A percentile compares a stretch with the other conserved stretches of the same genome.
phyloP scores from a whole-genome alignment of 2,113 vertebrate genomes.

The Leptocoma aspasia region DNA sequence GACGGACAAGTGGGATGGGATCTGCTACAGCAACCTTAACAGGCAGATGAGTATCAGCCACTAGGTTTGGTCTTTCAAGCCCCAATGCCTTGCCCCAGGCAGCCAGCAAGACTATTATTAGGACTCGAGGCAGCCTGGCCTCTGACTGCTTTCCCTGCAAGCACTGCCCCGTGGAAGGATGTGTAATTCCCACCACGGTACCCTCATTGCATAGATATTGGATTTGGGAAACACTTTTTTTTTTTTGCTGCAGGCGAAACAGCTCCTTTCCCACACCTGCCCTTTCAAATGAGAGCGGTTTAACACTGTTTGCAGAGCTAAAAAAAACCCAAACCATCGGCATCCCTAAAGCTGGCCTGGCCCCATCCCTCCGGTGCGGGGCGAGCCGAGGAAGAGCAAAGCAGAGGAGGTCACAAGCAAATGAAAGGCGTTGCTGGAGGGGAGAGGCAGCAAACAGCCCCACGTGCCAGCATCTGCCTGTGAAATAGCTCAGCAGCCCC shows the following conservation, averaged over 20 bases:
- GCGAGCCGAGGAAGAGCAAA: not conserved
- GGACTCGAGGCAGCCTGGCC: not conserved
- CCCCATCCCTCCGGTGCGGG: fast-evolving
- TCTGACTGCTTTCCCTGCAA: not conserved
- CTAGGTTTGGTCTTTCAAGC: not conserved
- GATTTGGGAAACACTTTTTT: not conserved
- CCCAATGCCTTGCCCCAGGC: not conserved
- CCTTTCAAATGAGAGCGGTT: not conserved
- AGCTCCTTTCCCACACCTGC: not conserved
- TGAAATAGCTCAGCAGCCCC: constrained; percentile 8
- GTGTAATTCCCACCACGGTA: not conserved
- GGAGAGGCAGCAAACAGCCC: constrained; percentile 24
- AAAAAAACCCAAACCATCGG: not conserved
- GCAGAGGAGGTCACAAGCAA: not conserved
- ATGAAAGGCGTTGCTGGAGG: not conserved
- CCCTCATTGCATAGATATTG: constrained; percentile 45
- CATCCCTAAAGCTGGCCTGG: not conserved
- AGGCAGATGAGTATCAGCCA: not conserved
- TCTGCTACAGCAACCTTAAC: not conserved
- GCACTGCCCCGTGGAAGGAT: not conserved
- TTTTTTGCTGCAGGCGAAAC: not conserved
- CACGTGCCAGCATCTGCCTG: constrained; percentile 27
- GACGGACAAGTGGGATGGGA: fast-evolving
- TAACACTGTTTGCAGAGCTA: not conserved
- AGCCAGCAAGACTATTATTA: not conserved